These are phyloP conservation scores for Lapara coniferarum DNA, from an alignment of 2,888 invertebrate species.

Conservation along the genomic window DNA sequence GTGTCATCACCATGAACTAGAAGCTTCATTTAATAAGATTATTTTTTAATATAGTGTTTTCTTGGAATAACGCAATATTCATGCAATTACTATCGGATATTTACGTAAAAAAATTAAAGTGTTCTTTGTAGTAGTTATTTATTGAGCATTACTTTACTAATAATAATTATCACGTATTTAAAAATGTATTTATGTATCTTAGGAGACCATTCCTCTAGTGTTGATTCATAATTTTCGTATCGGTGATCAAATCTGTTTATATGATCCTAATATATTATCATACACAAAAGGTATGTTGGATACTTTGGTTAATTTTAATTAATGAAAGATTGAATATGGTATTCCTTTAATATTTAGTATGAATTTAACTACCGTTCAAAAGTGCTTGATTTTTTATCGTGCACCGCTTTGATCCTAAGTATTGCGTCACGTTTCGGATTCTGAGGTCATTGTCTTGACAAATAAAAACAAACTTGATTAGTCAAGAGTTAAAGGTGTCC, in stretches of 20 bases:
- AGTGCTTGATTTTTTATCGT: neutral
- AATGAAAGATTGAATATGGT: neutral
- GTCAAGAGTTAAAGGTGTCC: neutral
- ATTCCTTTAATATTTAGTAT: neutral
- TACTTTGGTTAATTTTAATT: too few species aligned
- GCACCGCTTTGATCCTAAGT: neutral
- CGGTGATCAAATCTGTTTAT: neutral
- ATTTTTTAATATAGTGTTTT: neutral
- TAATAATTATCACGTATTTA: neutral
- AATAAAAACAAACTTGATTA: neutral
- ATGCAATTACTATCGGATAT: neutral
- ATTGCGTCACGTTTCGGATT: neutral
- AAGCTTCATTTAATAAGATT: neutral
- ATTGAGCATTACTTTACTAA: conserved; percentile 1
- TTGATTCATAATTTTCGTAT: neutral
- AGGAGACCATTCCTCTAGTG: neutral
- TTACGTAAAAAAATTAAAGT: neutral
- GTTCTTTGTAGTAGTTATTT: conserved; percentile 4
- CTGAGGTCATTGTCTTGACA: neutral
- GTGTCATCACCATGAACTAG: neutral
- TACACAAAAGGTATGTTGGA: neutral
- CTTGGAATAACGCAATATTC: neutral
- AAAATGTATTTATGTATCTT: conserved; percentile 1
- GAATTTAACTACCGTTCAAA: neutral
- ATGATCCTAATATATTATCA: neutral